Conservation (phyloP, 2,888 invertebrate species). For the Volucella bombylans region DNA sequence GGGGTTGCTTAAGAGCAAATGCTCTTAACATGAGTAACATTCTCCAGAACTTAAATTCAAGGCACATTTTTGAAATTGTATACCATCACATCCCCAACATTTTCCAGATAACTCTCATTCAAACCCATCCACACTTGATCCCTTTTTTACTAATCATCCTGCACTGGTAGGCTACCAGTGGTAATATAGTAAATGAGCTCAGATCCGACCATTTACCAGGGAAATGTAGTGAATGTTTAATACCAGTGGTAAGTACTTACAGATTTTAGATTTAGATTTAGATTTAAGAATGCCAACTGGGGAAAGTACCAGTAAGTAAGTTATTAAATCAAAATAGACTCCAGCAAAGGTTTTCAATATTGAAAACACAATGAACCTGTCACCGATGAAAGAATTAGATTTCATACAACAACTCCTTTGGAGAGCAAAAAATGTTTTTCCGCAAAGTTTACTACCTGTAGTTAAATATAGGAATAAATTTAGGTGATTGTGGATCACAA, state of each 20-base stretch:
- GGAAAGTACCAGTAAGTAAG: not conserved
- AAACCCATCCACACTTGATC: slow-evolving; percentile 12
- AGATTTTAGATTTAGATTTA: slow-evolving; percentile 11
- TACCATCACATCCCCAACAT: not conserved
- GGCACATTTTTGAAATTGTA: slow-evolving; percentile 26
- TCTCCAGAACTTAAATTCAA: slow-evolving; percentile 11
- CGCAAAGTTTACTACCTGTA: too few species aligned
- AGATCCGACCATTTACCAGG: slow-evolving; percentile 30
- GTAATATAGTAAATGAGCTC: slow-evolving; percentile 21
- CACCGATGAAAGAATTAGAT: too few species aligned
- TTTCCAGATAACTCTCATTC: not conserved
- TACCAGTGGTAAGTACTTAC: not conserved
- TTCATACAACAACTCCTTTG: too few species aligned
- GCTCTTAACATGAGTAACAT: slow-evolving; percentile 45
- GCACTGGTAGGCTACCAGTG: slow-evolving; percentile 16
- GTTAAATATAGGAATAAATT: not conserved
- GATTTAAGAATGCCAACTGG: slow-evolving; percentile 47
- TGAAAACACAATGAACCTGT: too few species aligned
- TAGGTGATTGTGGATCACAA: not conserved
- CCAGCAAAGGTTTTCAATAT: too few species aligned
- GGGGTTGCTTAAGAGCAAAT: slow-evolving; percentile 43
- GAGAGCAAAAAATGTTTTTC: too few species aligned
- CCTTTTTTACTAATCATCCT: slow-evolving; percentile 43
- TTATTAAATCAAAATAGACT: too few species aligned
- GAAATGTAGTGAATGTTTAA: too few species aligned